These are phyloP conservation scores for Romanogobio albipinnatus DNA, from an alignment of 2,113 vertebrate species.

Conservation along the genomic window DNA sequence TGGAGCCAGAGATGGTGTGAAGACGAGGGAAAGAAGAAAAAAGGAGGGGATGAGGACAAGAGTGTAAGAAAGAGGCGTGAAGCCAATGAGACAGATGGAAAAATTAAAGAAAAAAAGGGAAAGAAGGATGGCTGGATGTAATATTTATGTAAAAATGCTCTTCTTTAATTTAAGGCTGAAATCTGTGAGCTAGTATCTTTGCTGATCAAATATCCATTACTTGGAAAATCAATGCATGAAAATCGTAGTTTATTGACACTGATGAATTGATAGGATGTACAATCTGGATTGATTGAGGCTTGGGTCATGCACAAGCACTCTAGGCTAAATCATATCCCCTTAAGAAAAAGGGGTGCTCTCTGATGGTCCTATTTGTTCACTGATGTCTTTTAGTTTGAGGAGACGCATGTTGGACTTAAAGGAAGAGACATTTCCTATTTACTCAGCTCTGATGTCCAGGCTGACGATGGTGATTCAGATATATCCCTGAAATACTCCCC, in stretches of 20 bases:
- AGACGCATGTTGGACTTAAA: conserved; percentile 4
- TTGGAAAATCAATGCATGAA: not conserved
- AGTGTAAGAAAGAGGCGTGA: not conserved
- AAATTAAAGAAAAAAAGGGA: not conserved
- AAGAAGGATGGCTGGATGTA: conserved; percentile 7
- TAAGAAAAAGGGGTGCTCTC: too few relatives aligned
- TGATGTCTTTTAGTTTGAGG: not conserved
- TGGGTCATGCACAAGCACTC: not conserved
- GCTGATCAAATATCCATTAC: not conserved
- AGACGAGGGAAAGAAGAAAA: not conserved
- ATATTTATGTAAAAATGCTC: conserved; percentile 34
- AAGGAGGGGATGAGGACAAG: too few relatives aligned
- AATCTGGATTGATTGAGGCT: not conserved
- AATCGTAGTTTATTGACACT: not conserved
- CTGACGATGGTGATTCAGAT: not conserved
- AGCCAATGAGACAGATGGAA: conserved; percentile 21
- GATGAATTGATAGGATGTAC: not conserved
- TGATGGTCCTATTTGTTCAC: not conserved
- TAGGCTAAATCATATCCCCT: not conserved
- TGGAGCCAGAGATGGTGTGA: conserved; percentile 59
- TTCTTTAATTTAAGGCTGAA: conserved; percentile 29
- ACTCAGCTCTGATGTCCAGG: not conserved
- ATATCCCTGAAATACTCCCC: not conserved
- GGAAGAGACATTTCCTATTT: not conserved
- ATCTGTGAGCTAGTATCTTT: not conserved